Evolutionary conservation across 2,888 invertebrate species (phyloP).

Genomic region (Stenchaetothrips biformis): DNA sequence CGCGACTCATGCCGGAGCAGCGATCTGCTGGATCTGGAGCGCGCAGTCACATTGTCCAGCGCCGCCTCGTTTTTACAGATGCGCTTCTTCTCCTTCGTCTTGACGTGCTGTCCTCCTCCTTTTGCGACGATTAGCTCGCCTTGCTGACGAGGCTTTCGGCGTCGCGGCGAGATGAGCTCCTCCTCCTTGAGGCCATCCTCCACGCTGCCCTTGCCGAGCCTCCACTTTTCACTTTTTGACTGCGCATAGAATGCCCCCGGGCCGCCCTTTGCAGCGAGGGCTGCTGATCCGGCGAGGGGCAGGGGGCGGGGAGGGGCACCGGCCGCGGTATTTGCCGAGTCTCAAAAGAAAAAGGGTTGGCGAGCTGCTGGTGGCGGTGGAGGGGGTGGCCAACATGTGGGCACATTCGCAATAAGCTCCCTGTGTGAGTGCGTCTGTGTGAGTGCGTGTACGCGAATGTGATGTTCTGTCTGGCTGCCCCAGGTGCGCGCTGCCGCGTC

Average conservation of each 20-base stretch:
- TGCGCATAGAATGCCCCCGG: no score
- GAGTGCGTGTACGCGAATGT: neutral
- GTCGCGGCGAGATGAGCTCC: no score
- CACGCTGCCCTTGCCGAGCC: no score
- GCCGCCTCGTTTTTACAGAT: no score
- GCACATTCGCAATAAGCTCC: neutral
- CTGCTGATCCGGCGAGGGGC: neutral
- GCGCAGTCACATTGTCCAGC: no score
- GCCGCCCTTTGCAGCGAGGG: neutral
- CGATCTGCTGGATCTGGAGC: no score
- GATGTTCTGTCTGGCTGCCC: neutral
- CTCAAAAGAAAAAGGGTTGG: neutral
- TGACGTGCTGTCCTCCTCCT: no score
- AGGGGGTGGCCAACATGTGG: neutral
- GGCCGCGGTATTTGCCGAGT: slow-evolving; percentile 12
- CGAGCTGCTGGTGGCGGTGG: neutral
- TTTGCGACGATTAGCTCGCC: no score
- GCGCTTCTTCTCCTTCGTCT: no score
- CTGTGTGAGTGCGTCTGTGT: neutral
- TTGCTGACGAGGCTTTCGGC: no score
- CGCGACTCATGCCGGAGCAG: neutral
- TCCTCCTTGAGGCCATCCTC: no score
- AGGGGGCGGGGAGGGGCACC: neutral
- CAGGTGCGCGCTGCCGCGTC: neutral
- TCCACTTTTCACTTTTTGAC: no score